Evolutionary conservation across 2,113 vertebrate genomes (phyloP).

Genomic region (Chionomys nivalis): DNA sequence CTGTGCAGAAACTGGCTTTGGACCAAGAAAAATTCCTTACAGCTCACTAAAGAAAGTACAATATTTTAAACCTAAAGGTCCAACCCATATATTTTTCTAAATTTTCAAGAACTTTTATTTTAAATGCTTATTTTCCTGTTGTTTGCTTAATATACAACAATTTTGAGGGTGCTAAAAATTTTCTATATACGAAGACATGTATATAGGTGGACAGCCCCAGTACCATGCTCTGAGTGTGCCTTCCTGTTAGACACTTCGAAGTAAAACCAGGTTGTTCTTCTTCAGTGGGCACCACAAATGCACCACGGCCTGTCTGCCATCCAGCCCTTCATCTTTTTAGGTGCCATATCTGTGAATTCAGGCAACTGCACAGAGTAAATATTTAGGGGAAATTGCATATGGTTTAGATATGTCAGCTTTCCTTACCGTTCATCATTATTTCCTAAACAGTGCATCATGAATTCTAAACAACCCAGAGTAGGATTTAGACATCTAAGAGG

Average conservation of each 20-base stretch:
- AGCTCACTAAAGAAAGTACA: background rate
- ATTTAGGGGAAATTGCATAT: too few relatives aligned
- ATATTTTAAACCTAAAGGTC: background rate
- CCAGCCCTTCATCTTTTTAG: too few relatives aligned
- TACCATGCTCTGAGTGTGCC: too few relatives aligned
- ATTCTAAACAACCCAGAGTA: background rate
- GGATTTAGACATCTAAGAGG: background rate
- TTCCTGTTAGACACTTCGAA: accelerated
- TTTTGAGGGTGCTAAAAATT: background rate
- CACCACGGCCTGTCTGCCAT: too few relatives aligned
- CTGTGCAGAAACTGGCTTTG: background rate
- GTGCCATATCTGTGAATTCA: too few relatives aligned
- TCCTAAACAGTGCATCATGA: too few relatives aligned
- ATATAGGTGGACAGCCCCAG: accelerated
- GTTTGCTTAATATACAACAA: background rate
- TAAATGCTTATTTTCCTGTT: background rate
- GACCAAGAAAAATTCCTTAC: background rate
- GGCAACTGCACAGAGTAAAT: background rate
- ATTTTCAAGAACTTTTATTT: background rate
- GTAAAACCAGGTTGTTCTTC: accelerated
- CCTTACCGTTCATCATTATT: background rate
- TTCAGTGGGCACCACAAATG: accelerated
- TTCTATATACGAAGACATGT: too few relatives aligned
- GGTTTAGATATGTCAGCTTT: background rate
- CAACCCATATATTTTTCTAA: background rate